Percentiles rank a stretch among this genome's conserved stretches.
Evolutionary conservation across 2,797 vertebrate genomes (phyloP).

Genomic region (Mionectes olivaceus): DNA sequence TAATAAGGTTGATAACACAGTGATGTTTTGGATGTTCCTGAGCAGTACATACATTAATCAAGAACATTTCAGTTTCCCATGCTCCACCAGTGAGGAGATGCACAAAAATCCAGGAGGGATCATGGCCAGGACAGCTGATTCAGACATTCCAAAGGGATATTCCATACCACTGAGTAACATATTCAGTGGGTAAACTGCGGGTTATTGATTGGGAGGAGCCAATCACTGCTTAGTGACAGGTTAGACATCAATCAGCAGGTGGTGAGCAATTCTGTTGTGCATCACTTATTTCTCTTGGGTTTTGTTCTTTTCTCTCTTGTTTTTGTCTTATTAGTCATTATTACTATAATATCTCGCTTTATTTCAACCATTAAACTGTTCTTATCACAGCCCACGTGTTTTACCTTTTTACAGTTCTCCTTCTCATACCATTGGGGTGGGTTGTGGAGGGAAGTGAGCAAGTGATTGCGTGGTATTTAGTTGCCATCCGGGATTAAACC

Average conservation of each 20-base stretch:
- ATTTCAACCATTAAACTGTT: neutral
- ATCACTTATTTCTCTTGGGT: neutral
- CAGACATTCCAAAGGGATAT: accelerated
- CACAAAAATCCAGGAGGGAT: neutral
- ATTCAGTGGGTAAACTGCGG: neutral
- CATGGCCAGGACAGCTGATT: neutral
- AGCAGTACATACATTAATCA: neutral
- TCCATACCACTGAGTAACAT: neutral
- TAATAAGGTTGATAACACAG: too few species aligned
- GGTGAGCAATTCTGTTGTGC: neutral
- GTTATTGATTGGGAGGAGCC: neutral
- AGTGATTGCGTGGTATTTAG: neutral
- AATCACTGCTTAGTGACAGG: neutral
- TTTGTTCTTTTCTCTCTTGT: neutral
- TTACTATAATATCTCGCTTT: neutral
- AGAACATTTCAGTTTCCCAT: neutral
- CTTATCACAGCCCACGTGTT: neutral
- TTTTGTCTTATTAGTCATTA: neutral
- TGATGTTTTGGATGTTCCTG: neutral
- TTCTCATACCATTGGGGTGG: neutral
- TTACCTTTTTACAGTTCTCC: neutral
- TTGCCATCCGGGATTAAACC: neutral
- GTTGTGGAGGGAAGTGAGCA: neutral
- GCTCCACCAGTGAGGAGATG: neutral
- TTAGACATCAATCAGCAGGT: neutral